Evolutionary conservation across 2,888 invertebrate genomes (phyloP).

Genomic region (Macrophya annulata): DNA sequence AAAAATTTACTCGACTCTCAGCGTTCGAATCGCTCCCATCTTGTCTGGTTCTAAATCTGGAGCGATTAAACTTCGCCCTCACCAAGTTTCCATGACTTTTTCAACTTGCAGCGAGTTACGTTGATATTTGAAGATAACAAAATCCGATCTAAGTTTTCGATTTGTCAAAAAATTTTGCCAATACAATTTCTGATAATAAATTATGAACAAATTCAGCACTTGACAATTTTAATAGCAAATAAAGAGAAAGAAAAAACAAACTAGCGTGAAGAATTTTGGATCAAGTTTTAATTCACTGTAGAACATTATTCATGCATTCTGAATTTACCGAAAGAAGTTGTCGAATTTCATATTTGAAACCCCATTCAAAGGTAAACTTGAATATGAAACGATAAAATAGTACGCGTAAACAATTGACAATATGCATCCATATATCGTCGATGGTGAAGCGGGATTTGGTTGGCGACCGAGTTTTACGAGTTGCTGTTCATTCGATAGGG

Average conservation of each 20-base stretch:
- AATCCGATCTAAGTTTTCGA: background rate
- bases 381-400: slow-evolving; percentile 39
- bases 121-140: background rate
- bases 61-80: slow-evolving; percentile 50
- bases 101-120: background rate
- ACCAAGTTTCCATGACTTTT: background rate
- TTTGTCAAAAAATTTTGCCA: background rate
- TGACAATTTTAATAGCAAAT: background rate
- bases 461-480: slow-evolving; percentile 54
- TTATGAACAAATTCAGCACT: background rate
- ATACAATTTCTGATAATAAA: background rate
- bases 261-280: background rate
- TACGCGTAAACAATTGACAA: slow-evolving; percentile 47
- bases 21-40: slow-evolving; percentile 38
- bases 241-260: too few species aligned
- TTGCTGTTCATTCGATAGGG: slow-evolving; percentile 50
- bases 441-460: slow-evolving; percentile 15
- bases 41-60: slow-evolving; percentile 44
- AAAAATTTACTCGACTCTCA: slow-evolving; percentile 46
- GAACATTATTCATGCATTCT: background rate
- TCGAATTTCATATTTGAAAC: slow-evolving; percentile 13
- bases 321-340: background rate
- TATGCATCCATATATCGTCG: slow-evolving; percentile 37
- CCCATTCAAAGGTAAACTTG: background rate
- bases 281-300: background rate